Evolutionary conservation across 2,113 vertebrate genomes (phyloP).

Genomic region (Plestiodon gilberti): DNA sequence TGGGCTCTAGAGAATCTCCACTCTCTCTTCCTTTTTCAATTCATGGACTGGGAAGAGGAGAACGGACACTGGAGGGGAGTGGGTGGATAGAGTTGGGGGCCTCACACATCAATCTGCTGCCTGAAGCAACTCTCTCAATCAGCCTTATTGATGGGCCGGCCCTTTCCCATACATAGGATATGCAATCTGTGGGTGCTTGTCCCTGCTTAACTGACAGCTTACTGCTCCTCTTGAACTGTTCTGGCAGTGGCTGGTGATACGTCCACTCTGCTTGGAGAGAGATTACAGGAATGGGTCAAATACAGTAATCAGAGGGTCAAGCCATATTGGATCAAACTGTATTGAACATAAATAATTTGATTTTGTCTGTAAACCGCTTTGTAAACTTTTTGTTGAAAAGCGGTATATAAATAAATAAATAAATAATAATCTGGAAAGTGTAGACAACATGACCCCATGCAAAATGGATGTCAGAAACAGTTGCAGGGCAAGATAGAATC

Average conservation of each 20-base stretch:
- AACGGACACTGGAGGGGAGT: no score
- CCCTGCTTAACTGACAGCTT: neutral
- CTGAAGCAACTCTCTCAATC: no score
- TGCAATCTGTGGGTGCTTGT: neutral
- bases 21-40: no score
- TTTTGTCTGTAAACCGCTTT: no score
- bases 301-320: rapidly evolving
- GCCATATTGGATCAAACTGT: rapidly evolving
- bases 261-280: rapidly evolving
- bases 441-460: neutral
- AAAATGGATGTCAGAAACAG: neutral
- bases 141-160: no score
- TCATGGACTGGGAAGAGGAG: no score
- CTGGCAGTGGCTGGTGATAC: neutral
- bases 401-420: no score
- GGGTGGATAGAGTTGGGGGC: no score
- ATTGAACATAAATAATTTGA: neutral
- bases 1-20: no score
- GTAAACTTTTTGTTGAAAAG: no score
- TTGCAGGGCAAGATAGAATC: neutral
- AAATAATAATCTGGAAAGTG: no score
- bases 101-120: no score
- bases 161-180: neutral
- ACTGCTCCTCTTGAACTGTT: neutral
- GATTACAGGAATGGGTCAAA: neutral